phyloP scores from a whole-genome alignment of 2,888 invertebrate species.

The Sinotaia quadrata region DNA sequence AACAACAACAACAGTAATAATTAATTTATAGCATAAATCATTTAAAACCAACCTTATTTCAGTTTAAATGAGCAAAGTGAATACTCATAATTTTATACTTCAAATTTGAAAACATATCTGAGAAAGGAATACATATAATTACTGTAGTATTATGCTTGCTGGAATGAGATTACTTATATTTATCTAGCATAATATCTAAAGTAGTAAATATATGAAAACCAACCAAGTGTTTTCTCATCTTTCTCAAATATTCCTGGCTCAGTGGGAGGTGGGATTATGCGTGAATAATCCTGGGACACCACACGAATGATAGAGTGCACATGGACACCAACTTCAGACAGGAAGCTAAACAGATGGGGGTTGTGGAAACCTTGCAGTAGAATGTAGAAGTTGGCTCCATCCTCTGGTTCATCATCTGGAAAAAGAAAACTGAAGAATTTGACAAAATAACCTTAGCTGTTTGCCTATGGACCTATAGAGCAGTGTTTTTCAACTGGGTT shows the following conservation, averaged over 20 bases:
- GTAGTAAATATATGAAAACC: not conserved
- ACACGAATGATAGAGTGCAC: constrained; percentile 61
- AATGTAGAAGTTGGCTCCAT: constrained; percentile 70
- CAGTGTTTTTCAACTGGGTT: no score
- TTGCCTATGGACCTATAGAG: no score
- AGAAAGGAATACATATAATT: not conserved
- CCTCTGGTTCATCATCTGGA: constrained; percentile 72
- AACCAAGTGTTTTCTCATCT: constrained; percentile 64
- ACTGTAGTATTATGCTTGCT: not conserved
- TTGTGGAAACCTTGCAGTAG: constrained; percentile 67
- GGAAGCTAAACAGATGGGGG: constrained; percentile 59
- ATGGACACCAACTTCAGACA: constrained; percentile 65
- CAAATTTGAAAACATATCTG: not conserved
- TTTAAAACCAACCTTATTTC: no score
- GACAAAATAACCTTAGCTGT: not conserved
- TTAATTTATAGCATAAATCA: no score
- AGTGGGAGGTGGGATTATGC: constrained; percentile 42
- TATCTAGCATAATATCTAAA: not conserved
- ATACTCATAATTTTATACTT: no score
- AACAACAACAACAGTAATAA: no score
- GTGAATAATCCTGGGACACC: constrained; percentile 56
- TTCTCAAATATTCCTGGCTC: constrained; percentile 41
- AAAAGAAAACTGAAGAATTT: no score
- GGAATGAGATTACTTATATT: not conserved
- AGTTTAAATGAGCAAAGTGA: no score